Conservation (phyloP, 1,140 invertebrate species). For the Drosophila micromelanica region DNA sequence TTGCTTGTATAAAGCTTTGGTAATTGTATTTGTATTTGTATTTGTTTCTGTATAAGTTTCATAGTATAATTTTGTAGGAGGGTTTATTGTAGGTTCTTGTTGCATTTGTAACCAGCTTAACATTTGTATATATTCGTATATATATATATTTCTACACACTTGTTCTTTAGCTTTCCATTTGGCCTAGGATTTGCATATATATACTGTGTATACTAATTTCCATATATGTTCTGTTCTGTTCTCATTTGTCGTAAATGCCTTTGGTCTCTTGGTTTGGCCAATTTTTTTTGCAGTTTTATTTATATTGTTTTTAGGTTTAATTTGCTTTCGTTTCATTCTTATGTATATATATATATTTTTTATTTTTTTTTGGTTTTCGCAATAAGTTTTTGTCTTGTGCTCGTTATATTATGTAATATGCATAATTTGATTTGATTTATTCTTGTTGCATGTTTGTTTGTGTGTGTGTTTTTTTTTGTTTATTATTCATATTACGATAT, state of each 20-base stretch:
- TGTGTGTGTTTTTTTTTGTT: not conserved
- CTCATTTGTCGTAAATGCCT: slow-evolving; percentile 56
- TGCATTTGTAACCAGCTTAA: slow-evolving; percentile 41
- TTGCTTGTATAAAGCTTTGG: slow-evolving; percentile 65
- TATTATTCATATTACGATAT: slow-evolving; percentile 30
- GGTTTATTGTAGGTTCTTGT: slow-evolving; percentile 30
- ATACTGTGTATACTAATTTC: slow-evolving; percentile 10
- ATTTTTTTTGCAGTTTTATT: slow-evolving; percentile 44
- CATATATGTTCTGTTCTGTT: slow-evolving; percentile 32
- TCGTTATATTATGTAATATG: slow-evolving; percentile 51
- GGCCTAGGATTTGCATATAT: slow-evolving; percentile 49
- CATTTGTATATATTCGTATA: slow-evolving; percentile 19
- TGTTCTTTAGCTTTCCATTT: slow-evolving; percentile 29
- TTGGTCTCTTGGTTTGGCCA: slow-evolving; percentile 72
- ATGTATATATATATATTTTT: slow-evolving; percentile 23
- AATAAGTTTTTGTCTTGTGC: slow-evolving; percentile 52
- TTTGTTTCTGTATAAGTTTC: slow-evolving; percentile 8
- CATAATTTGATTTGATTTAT: slow-evolving; percentile 64
- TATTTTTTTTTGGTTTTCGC: slow-evolving; percentile 5
- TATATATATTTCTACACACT: not conserved
- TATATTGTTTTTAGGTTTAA: slow-evolving; percentile 21
- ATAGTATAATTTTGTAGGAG: slow-evolving; percentile 21
- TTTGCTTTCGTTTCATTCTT: slow-evolving; percentile 31
- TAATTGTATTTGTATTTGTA: slow-evolving; percentile 18
- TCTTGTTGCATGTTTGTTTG: slow-evolving; percentile 26